Conservation (phyloP, 2,888 invertebrate genomes). For the Mesorhabditis belari region DNA sequence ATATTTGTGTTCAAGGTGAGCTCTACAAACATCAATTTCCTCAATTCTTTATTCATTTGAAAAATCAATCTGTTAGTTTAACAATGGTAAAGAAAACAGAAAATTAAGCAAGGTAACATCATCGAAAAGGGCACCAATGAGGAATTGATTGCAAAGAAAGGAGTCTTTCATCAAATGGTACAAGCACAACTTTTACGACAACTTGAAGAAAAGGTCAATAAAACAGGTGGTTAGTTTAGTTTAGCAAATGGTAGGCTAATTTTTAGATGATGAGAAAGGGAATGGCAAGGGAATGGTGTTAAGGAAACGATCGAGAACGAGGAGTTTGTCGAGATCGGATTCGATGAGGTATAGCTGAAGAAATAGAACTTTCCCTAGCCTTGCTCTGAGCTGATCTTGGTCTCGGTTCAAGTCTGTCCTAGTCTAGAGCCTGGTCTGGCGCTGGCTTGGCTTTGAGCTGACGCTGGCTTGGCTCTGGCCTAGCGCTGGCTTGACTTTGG, state of each 20-base stretch:
- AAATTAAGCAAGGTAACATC: conserved; percentile 47
- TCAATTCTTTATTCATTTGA: background rate
- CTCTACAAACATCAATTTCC: background rate
- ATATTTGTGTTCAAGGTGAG: conserved; percentile 52
- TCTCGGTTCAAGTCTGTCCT: too few relatives aligned
- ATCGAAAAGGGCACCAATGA: conserved; percentile 57
- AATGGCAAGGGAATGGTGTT: background rate
- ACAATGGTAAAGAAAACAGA: too few relatives aligned
- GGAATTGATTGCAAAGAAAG: conserved; percentile 36
- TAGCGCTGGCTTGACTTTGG: too few relatives aligned
- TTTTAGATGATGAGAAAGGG: background rate
- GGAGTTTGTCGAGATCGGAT: background rate
- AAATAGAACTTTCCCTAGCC: too few relatives aligned
- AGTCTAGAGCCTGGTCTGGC: too few relatives aligned
- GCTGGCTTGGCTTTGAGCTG: too few relatives aligned
- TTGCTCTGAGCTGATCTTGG: too few relatives aligned
- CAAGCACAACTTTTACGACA: conserved; percentile 51
- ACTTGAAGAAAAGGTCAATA: conserved; percentile 8
- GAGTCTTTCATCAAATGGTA: conserved; percentile 56
- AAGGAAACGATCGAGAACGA: background rate
- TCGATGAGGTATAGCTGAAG: background rate
- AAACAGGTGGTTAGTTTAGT: background rate
- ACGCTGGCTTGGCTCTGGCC: too few relatives aligned
- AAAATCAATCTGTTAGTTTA: background rate
- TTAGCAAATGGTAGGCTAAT: background rate